Evolutionary conservation across 2,113 vertebrate species (phyloP).

Genomic region (Macrotis lagotis): DNA sequence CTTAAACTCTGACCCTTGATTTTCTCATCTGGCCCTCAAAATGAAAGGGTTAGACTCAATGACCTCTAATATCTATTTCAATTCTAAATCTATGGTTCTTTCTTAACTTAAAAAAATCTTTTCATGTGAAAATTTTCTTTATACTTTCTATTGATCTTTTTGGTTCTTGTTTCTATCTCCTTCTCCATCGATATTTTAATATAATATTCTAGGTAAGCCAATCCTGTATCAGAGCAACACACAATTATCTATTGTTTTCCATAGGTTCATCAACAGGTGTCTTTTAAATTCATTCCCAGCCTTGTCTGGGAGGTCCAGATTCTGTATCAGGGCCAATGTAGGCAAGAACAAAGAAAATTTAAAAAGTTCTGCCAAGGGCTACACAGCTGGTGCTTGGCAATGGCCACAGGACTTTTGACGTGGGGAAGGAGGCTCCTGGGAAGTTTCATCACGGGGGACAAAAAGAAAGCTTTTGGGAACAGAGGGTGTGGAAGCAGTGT

Average conservation of each 20-base stretch:
- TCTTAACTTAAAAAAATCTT: not conserved
- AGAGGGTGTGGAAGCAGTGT: not conserved
- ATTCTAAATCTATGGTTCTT: not conserved
- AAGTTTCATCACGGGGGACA: not conserved
- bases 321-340: not conserved
- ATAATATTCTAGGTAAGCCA: not conserved
- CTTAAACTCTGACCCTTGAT: not conserved
- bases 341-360: not conserved
- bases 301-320: not conserved
- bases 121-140: conserved; percentile 3
- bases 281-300: not conserved
- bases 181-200: not conserved
- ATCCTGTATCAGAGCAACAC: no score
- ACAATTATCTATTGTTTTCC: not conserved
- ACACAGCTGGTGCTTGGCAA: not conserved
- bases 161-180: not conserved
- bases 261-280: not conserved
- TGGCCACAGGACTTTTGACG: not conserved
- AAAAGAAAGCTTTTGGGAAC: not conserved
- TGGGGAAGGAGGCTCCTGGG: not conserved
- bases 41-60: not conserved
- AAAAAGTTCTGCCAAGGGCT: not conserved
- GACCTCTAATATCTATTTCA: not conserved
- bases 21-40: not conserved
- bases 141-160: not conserved